phyloP scores from a whole-genome alignment of 2,113 vertebrate genomes.

The Himantopus leucocephalus region DNA sequence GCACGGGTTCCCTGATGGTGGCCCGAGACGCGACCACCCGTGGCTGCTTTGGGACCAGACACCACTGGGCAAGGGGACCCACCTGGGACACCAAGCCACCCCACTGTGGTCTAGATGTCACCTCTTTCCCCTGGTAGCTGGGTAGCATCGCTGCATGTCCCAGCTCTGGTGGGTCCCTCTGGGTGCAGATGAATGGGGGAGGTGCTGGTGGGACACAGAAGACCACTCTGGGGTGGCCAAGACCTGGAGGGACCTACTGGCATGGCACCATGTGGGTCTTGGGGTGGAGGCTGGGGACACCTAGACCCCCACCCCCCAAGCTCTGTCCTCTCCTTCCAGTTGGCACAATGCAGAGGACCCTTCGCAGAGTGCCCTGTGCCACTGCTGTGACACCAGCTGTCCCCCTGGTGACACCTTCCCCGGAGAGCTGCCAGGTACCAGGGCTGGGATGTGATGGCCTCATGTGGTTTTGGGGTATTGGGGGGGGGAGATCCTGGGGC shows the following conservation, averaged over 20 bases:
- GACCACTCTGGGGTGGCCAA: not conserved
- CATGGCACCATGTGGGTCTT: not conserved
- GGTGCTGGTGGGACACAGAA: not conserved
- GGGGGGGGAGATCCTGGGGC: not conserved
- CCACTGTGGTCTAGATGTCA: not conserved
- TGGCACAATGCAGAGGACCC: conserved; percentile 35
- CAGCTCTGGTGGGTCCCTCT: not conserved
- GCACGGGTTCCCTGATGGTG: not conserved
- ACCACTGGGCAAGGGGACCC: not conserved
- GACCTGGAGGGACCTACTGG: not conserved
- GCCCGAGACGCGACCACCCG: accelerated
- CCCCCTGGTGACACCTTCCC: not conserved
- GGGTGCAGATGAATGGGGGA: not conserved
- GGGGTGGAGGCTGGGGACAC: not conserved
- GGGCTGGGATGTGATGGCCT: not conserved
- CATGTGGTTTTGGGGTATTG: accelerated
- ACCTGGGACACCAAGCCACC: not conserved
- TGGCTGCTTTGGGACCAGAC: not conserved
- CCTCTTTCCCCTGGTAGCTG: accelerated
- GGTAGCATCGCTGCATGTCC: not conserved
- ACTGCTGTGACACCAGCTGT: not conserved
- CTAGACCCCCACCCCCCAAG: not conserved
- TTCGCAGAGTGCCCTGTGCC: not conserved
- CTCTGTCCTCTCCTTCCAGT: not conserved
- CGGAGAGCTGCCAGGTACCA: not conserved